Percentiles rank a stretch among this genome's conserved stretches.
These are phyloP conservation scores for Parotocinclus haroldoi DNA, from an alignment of 2,797 vertebrate species.

Conservation along the genomic window DNA sequence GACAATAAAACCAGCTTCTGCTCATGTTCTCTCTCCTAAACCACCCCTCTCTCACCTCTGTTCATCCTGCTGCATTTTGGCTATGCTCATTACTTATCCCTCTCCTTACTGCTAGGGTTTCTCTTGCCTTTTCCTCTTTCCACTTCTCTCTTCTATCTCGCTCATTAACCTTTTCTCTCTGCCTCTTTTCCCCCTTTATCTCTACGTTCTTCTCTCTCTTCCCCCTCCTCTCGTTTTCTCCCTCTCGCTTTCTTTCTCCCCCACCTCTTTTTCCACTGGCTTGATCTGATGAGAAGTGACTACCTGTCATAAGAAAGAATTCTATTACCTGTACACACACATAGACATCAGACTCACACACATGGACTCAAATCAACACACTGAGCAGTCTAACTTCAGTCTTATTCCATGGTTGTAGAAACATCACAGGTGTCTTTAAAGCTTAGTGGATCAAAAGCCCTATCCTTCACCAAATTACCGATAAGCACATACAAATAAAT, in stretches of 20 bases:
- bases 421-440: too few species aligned
- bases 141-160: background rate
- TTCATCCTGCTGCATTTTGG: constrained; percentile 8
- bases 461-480: too few species aligned
- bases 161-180: background rate
- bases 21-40: constrained; percentile 10
- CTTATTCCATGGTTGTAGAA: too few species aligned
- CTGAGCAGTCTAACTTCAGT: too few species aligned
- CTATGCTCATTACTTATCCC: background rate
- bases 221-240: background rate
- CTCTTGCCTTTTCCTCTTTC: background rate
- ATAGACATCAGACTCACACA: background rate
- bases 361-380: too few species aligned
- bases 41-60: constrained; percentile 2
- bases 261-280: constrained; percentile 37
- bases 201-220: too few species aligned
- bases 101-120: background rate
- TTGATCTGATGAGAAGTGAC: constrained; percentile 63
- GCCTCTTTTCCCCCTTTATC: background rate
- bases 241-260: background rate
- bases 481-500: too few species aligned
- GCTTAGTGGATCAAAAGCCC: too few species aligned
- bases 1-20: constrained; percentile 43
- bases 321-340: constrained; percentile 51
- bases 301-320: constrained; percentile 57